Evolutionary conservation across 2,113 vertebrate genomes (phyloP), one percentile per base, ranked within the genome.

Genomic region (Dendropsophus ebraccatus): DNA sequence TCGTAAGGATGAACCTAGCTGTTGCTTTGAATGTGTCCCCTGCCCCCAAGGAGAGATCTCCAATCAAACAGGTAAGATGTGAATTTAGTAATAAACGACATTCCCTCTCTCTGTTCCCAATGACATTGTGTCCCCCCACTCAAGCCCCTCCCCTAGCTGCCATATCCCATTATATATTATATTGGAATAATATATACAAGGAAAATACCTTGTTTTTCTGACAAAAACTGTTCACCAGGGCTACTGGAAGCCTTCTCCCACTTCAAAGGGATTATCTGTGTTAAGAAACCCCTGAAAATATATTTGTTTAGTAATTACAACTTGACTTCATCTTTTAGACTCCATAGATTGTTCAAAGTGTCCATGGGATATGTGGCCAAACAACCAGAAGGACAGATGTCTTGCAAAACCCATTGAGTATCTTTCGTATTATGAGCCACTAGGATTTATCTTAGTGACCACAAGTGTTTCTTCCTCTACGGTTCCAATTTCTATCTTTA

Each of bases 351-450:
- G 87, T 84, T 30, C 89, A 25, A 92, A 86, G 81, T 91, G 88
- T 85, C 87, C 89, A 12, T 28, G 45, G 67, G 87, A 92, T 81
- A 87, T 89, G 35, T 90, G 91, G 89, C 88, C 91, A 9, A 91
- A 87, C 17, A 10, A 16, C 58, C 81, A 84, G 62, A 58, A 87
- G 52, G 87, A 87, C 30, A 41, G 19, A 21, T 89, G 89, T 87
- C 58, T 91, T 65, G 72, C 84, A 56, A 90, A 89, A 88, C 81
- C 84, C 35, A 85, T 86, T 75, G 90, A 91, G 86, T 92, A 91
- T 76, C 54, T 91, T 58, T 90, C 90, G 28, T 92, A 81, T 87
- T 45, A 65, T 1, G 72, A 93, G 81, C 84, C 88, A 19, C 88
- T 93, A 6, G 41, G 88, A 8, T 21, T 76, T 0, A 62, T 60